Conservation (phyloP, 2,888 invertebrate species). For the Seira ritae region DNA sequence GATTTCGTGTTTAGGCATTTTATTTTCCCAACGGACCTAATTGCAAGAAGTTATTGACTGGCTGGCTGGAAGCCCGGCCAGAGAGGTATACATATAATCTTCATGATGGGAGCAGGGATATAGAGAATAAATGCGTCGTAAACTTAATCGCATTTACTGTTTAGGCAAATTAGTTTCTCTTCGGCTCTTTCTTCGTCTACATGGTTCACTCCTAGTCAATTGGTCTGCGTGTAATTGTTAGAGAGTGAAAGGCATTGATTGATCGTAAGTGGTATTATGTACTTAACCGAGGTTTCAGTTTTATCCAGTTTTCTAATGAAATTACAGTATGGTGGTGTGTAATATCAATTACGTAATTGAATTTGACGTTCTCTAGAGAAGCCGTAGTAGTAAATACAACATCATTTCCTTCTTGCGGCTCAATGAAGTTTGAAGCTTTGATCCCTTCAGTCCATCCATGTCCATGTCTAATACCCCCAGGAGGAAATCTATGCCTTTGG, state of each 20-base stretch:
- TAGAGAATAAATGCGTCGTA: too few relatives aligned
- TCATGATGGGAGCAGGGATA: not conserved
- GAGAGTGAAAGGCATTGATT: too few relatives aligned
- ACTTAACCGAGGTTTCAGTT: too few relatives aligned
- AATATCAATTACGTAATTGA: not conserved
- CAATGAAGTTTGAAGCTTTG: too few relatives aligned
- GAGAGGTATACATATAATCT: not conserved
- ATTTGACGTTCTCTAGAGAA: not conserved
- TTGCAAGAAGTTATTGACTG: not conserved
- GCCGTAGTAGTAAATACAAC: not conserved
- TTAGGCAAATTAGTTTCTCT: too few relatives aligned
- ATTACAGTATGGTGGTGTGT: not conserved
- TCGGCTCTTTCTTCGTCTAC: too few relatives aligned
- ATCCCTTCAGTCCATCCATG: too few relatives aligned
- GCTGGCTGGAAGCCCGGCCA: not conserved
- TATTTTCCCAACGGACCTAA: not conserved
- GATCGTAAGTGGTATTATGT: too few relatives aligned
- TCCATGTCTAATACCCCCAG: not conserved
- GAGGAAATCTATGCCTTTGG: not conserved
- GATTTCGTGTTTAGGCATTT: slow-evolving; percentile 12
- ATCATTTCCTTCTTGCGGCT: not conserved
- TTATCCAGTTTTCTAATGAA: too few relatives aligned
- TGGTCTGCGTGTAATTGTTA: too few relatives aligned
- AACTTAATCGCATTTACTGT: too few relatives aligned
- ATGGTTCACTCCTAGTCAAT: too few relatives aligned